A percentile compares a stretch with the other conserved stretches of the same genome.
phyloP scores from a whole-genome alignment of 1,140 invertebrate species.

The Dendrolimus punctatus region DNA sequence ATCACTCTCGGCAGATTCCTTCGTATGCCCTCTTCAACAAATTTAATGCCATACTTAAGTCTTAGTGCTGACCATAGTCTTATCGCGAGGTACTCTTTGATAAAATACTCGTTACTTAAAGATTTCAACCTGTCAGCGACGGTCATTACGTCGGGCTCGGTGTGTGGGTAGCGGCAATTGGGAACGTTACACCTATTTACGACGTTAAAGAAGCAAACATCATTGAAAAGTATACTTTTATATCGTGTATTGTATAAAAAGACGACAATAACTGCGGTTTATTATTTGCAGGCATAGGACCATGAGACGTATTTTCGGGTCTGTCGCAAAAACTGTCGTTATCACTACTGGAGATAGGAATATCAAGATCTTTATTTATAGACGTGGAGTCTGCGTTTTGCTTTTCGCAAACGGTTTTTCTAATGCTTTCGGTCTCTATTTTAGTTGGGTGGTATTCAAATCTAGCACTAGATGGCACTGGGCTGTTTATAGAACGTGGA shows the following conservation, averaged over 20 bases:
- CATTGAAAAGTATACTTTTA: slow-evolving; percentile 28
- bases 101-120: slow-evolving; percentile 25
- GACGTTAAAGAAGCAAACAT: slow-evolving; percentile 41
- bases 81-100: slow-evolving; percentile 39
- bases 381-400: slow-evolving; percentile 19
- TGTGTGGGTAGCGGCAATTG: slow-evolving; percentile 33
- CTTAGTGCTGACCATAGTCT: slow-evolving; percentile 18
- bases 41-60: slow-evolving; percentile 30
- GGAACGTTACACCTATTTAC: slow-evolving; percentile 27
- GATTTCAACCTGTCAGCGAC: slow-evolving; percentile 15
- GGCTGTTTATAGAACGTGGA: slow-evolving; percentile 17
- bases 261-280: slow-evolving; percentile 13
- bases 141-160: background rate
- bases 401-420: slow-evolving; percentile 35
- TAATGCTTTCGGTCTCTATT: slow-evolving; percentile 4
- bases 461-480: slow-evolving; percentile 7
- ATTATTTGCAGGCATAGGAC: too few species aligned
- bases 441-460: slow-evolving; percentile 26
- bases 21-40: slow-evolving; percentile 31
- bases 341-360: too few species aligned
- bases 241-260: slow-evolving; percentile 11
- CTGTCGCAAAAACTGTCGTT: too few species aligned
- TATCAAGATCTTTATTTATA: slow-evolving; percentile 11
- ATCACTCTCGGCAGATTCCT: slow-evolving; percentile 28
- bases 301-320: too few species aligned